phyloP scores from a whole-genome alignment of 2,888 invertebrate species.

The Chelonus formosanus region DNA sequence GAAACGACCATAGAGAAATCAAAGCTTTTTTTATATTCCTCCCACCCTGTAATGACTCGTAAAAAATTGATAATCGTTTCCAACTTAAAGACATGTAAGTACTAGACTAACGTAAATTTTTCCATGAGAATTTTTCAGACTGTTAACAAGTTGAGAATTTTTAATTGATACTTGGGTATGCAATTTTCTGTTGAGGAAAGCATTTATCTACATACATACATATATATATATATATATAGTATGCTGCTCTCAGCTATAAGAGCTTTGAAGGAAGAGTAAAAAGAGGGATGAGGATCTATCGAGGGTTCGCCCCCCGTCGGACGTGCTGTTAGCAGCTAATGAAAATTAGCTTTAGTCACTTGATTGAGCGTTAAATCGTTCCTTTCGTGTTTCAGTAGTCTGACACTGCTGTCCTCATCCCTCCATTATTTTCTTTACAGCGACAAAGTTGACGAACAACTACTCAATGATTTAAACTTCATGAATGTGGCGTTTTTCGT shows the following conservation, averaged over 20 bases:
- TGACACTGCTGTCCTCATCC: slow-evolving; percentile 26
- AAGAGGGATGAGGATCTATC: slow-evolving; percentile 30
- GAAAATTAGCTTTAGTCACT: slow-evolving; percentile 65
- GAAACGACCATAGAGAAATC: slow-evolving; percentile 43
- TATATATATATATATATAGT: neutral
- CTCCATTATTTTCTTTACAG: slow-evolving; percentile 12
- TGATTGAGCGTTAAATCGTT: slow-evolving; percentile 65
- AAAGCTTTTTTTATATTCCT: slow-evolving; percentile 44
- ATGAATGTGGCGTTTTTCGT: neutral
- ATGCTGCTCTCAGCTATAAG: slow-evolving; percentile 43
- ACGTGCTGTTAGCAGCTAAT: slow-evolving; percentile 63
- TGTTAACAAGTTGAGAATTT: neutral
- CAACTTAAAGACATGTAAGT: slow-evolving; percentile 29
- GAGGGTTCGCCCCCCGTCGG: slow-evolving; percentile 41
- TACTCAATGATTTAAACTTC: slow-evolving; percentile 12
- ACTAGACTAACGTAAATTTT: slow-evolving; percentile 3
- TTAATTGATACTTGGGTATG: neutral
- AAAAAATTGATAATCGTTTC: slow-evolving; percentile 54
- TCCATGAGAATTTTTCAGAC: slow-evolving; percentile 1
- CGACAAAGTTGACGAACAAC: slow-evolving; percentile 17
- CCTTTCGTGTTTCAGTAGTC: slow-evolving; percentile 60
- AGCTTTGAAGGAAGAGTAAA: slow-evolving; percentile 35
- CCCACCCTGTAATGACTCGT: slow-evolving; percentile 55
- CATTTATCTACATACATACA: neutral
- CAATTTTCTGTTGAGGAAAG: slow-evolving; percentile 3